Conservation (phyloP, 1,140 invertebrate species). For the Diachasma alloeum region DNA sequence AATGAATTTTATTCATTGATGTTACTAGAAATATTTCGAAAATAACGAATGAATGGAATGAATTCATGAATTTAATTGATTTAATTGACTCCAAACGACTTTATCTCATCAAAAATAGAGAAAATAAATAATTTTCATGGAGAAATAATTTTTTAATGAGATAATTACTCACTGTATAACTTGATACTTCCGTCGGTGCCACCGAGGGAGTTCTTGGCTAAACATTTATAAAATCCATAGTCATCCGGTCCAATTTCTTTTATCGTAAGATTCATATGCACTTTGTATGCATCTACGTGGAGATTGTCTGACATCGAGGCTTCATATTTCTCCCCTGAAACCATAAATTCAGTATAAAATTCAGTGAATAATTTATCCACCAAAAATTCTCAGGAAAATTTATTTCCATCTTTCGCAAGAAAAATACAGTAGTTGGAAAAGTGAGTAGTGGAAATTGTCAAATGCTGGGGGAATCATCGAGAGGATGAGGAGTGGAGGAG, state of each 20-base stretch:
- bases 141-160: too few species aligned
- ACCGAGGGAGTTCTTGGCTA: constrained; percentile 89
- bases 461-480: neutral
- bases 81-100: too few species aligned
- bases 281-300: constrained; percentile 70
- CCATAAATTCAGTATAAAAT: constrained; percentile 18
- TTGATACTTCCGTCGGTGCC: constrained; percentile 88
- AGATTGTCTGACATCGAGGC: constrained; percentile 72
- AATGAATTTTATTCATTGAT: too few species aligned
- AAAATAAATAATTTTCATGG: too few species aligned
- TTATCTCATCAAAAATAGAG: too few species aligned
- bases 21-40: too few species aligned
- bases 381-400: neutral
- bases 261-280: constrained; percentile 81
- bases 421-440: neutral
- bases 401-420: neutral
- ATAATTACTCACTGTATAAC: constrained; percentile 77
- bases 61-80: too few species aligned
- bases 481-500: neutral
- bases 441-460: neutral
- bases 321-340: constrained; percentile 78
- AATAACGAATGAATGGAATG: too few species aligned
- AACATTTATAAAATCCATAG: constrained; percentile 84
- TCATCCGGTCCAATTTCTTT: constrained; percentile 72
- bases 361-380: neutral